Evolutionary conservation across 2,113 vertebrate species (phyloP), one percentile per base, ranked within the genome.

Genomic region (Microtus pennsylvanicus): DNA sequence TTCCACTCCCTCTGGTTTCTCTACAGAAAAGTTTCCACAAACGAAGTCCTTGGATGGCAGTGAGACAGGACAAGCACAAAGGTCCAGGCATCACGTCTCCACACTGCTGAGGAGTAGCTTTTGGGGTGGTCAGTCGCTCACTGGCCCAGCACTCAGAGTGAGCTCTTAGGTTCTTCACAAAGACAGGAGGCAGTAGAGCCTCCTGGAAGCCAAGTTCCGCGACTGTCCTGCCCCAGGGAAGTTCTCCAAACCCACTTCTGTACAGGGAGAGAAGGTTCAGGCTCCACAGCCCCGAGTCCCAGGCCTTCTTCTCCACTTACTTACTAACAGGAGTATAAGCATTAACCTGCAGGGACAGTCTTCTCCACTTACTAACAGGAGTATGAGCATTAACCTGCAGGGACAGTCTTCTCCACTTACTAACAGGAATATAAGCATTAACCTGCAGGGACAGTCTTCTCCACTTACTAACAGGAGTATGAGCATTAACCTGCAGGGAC

Each of bases 71-170:
- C 24, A 6, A 3, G 24, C 47, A 10, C 14, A 2, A 4, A 80
- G 69, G 42, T 65, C 77, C 30, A 87, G 69, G 94, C 5, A 2
- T 14, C 75, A 1, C 7, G 0, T 0, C 6, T 17, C 67, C 50
- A 0, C 10, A 0, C 1, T 14, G 5, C 83, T 14, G 14, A 1
- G 0, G 16, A 26, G 19, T 0, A 16, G 2, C 28, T 35, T n/a
- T 55, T 7, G 3, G 8, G 11, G 38, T 0, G 0, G 7, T n/a
- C 38, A 33, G 12, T 21, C 2, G 4, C 11, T 24, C 65, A 0
- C 55, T 45, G 14, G 52, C 28, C 50, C 67, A 8, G 14, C 6
- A 0, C 67, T 78, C 4, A 7, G 12, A 50, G 58, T 35, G 47
- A 77, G 28, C 19, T 55, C 55, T 7, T 2, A 7, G 22, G 33